Evolutionary conservation across 2,797 vertebrate genomes (phyloP), one percentile per base, ranked within the genome.

Genomic region (Esox masquinongy): DNA sequence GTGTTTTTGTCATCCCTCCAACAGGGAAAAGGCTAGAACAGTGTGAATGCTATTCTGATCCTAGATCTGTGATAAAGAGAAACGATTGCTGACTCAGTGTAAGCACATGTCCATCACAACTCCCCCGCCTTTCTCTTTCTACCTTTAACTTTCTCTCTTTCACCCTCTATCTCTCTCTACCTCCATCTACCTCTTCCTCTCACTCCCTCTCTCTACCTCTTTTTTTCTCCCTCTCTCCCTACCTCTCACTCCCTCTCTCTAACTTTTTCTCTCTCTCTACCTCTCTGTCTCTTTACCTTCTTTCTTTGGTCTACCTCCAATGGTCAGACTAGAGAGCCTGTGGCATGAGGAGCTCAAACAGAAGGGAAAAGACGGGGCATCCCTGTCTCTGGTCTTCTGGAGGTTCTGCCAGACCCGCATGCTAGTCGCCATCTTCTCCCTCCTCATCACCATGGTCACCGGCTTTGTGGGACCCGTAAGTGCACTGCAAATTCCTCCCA

Each of bases 391-490:
- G 73, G 95, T 95, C 76, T 90, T 95, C 81, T 95, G 93, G 94
- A 92, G 90, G 83, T 96, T 96, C 87, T 96, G 94, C 88, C 91
- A 88, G 82, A 95, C 94, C 29, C 93, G 95, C 43, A 87, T 89
- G 78, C 84, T 95, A 85, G 89, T 95, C 83, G 93, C 94, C 73
- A 77, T 94, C 63, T 89, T 95, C 68, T 86, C 92, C 81, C 88
- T 96, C 74, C 92, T 95, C 76, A 81, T 96, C 74, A 93, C 91
- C 43, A 95, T 94, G 92, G 85, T 94, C 82, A 88, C 93, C 51
- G 88, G 90, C 86, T 95, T 96, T 29, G 83, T 93, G 73, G 94
- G 94, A 70, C 91, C 94, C 31, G 95, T 95, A 81, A 95, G 94
- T 95, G 43, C 72, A 47, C 56, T 72, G 63, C 74, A 83, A 86